Evolutionary conservation across 2,888 invertebrate genomes (phyloP).

Genomic region (Nomada hirtipes): DNA sequence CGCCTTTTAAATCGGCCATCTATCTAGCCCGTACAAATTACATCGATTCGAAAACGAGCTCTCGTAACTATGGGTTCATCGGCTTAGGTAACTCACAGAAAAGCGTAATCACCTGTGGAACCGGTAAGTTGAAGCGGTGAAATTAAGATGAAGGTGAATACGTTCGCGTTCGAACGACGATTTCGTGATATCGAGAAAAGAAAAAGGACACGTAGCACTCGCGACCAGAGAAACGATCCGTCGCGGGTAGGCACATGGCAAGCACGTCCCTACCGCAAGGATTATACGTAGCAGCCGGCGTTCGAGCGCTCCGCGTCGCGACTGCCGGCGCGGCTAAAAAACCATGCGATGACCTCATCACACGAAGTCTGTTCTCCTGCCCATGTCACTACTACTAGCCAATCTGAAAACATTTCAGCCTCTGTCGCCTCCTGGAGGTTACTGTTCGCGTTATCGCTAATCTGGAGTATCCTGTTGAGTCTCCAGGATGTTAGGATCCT

Average conservation of each 20-base stretch:
- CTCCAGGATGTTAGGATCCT: too few species aligned
- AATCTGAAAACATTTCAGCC: slow-evolving; percentile 77
- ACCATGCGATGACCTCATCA: slow-evolving; percentile 83
- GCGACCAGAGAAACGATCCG: slow-evolving; percentile 53
- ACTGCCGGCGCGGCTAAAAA: slow-evolving; percentile 81
- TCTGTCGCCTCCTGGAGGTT: slow-evolving; percentile 53
- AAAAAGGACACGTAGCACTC: slow-evolving; percentile 55
- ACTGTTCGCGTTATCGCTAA: slow-evolving; percentile 52
- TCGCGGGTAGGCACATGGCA: slow-evolving; percentile 73
- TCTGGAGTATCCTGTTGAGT: slow-evolving; percentile 12
- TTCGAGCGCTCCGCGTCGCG: slow-evolving; percentile 81
- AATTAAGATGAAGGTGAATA: slow-evolving; percentile 17
- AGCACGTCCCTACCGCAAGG: slow-evolving; percentile 67
- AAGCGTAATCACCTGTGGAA: slow-evolving; percentile 33
- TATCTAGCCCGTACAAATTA: slow-evolving; percentile 52
- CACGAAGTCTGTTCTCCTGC: slow-evolving; percentile 78
- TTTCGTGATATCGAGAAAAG: slow-evolving; percentile 30
- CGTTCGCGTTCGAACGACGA: slow-evolving; percentile 20
- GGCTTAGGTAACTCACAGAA: slow-evolving; percentile 30
- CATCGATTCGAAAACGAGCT: slow-evolving; percentile 35
- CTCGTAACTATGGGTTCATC: neutral
- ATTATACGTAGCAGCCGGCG: slow-evolving; percentile 75
- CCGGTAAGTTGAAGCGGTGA: slow-evolving; percentile 12
- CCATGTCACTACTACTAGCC: slow-evolving; percentile 79
- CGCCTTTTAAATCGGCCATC: slow-evolving; percentile 70